These are phyloP conservation scores for Polylopha cassiicola DNA, from an alignment of 2,888 invertebrate species.

Conservation along the genomic window DNA sequence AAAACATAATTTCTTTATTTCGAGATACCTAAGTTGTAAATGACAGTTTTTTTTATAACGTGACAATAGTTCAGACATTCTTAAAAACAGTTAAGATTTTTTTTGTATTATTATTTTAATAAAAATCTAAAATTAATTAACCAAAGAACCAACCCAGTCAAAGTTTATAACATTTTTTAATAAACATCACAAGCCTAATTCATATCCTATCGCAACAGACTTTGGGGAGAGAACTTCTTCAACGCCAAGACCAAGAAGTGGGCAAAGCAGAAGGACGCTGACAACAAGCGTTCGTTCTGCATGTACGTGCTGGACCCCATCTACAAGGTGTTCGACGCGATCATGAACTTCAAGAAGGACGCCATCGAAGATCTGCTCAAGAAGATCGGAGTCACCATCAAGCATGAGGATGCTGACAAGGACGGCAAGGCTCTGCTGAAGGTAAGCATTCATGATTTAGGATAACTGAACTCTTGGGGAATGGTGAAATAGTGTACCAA, in stretches of 20 bases:
- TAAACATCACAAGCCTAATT: too few relatives aligned
- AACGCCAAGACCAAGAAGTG: constrained; percentile 98
- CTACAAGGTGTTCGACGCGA: constrained; percentile 90
- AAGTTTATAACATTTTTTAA: too few relatives aligned
- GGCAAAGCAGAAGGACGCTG: constrained; percentile 92
- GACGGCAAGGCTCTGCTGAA: constrained; percentile 97
- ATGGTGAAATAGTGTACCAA: too few relatives aligned
- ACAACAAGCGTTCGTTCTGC: constrained; percentile 98
- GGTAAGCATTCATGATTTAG: constrained; percentile 54
- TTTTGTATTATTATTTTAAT: too few relatives aligned
- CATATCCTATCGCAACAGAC: constrained; percentile 47
- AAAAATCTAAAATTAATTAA: too few relatives aligned
- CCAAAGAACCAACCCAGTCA: too few relatives aligned
- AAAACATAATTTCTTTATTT: too few relatives aligned
- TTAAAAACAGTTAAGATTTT: too few relatives aligned
- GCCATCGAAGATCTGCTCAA: constrained; percentile 91
- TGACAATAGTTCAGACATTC: too few relatives aligned
- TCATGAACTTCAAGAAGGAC: constrained; percentile 97
- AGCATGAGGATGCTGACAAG: constrained; percentile 96
- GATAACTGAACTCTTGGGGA: not conserved
- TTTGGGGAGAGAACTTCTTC: constrained; percentile 99
- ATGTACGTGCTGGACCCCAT: constrained; percentile 99
- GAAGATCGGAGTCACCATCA: constrained; percentile 94
- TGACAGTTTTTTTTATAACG: too few relatives aligned
- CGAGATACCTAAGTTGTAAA: too few relatives aligned